These are phyloP conservation scores for Pseudeuparius sepicola DNA, from an alignment of 2,888 invertebrate species.

Conservation along the genomic window DNA sequence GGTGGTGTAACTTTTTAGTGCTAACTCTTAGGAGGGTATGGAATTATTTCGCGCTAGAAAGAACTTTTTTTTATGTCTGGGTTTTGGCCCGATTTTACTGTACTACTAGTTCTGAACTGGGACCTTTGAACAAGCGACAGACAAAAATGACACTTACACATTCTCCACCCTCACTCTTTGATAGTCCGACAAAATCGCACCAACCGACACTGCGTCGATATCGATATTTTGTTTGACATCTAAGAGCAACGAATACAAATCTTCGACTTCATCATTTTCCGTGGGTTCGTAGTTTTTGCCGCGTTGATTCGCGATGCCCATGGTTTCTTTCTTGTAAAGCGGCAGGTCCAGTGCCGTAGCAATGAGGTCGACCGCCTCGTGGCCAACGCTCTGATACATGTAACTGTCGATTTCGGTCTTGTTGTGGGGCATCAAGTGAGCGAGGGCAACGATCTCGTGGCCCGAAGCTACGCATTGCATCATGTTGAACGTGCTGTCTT, in stretches of 20 bases:
- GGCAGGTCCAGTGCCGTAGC: conserved; percentile 92
- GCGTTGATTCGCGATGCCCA: conserved; percentile 72
- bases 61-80: no score
- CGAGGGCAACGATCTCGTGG: conserved; percentile 90
- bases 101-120: neutral
- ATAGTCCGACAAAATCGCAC: conserved; percentile 97
- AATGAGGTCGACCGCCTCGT: conserved; percentile 84
- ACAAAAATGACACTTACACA: conserved; percentile 64
- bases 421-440: conserved; percentile 82
- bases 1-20: no score
- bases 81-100: no score
- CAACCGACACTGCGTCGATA: conserved; percentile 89
- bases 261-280: conserved; percentile 92
- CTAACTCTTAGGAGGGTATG: no score
- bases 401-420: conserved; percentile 62
- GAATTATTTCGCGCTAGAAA: no score
- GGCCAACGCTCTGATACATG: conserved; percentile 99
- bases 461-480: conserved; percentile 95
- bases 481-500: conserved; percentile 99
- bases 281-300: conserved; percentile 72
- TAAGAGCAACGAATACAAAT: conserved; percentile 74
- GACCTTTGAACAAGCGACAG: no score
- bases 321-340: conserved; percentile 73
- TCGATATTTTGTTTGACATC: conserved; percentile 55
- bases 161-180: conserved; percentile 95